These are phyloP conservation scores for Baccha elongata DNA, from an alignment of 2,888 invertebrate genomes.

Conservation along the genomic window DNA sequence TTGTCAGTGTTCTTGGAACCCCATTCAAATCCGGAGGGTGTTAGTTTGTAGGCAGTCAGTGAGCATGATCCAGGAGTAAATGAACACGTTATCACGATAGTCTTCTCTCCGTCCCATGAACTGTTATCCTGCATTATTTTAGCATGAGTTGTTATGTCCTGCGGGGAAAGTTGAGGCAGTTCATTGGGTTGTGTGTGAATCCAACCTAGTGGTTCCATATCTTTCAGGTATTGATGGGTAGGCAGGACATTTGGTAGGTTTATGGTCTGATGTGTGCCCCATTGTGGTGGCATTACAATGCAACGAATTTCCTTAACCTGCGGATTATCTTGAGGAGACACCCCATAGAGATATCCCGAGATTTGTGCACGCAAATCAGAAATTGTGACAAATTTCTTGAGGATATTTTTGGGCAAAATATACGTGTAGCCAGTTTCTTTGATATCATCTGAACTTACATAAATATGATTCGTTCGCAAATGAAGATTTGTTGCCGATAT, in stretches of 20 bases:
- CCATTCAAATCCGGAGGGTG: slow-evolving; percentile 99
- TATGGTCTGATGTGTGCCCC: slow-evolving; percentile 99
- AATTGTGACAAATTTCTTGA: slow-evolving; percentile 99
- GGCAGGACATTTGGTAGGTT: slow-evolving; percentile 96
- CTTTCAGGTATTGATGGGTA: slow-evolving; percentile 96
- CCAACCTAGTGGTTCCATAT: slow-evolving; percentile 99
- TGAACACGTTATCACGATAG: slow-evolving; percentile 98
- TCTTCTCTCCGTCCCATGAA: slow-evolving; percentile 99
- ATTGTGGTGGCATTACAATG: slow-evolving; percentile 98
- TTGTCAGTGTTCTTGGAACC: slow-evolving; percentile 99
- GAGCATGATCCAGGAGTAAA: slow-evolving; percentile 99
- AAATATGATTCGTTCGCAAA: slow-evolving; percentile 98
- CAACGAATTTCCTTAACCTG: slow-evolving; percentile 99
- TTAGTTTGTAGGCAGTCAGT: slow-evolving; percentile 98
- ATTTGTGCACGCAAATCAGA: slow-evolving; percentile 99
- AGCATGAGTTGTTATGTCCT: slow-evolving; percentile 98
- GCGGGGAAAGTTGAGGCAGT: slow-evolving; percentile 98
- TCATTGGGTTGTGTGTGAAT: slow-evolving; percentile 99
- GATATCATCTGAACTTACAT: slow-evolving; percentile 99
- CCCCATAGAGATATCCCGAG: slow-evolving; percentile 98
- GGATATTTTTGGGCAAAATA: slow-evolving; percentile 96
- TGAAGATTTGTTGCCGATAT: slow-evolving; percentile 99
- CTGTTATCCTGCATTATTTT: slow-evolving; percentile 98
- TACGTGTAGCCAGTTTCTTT: slow-evolving; percentile 99
- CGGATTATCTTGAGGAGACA: slow-evolving; percentile 94